Base-by-base conservation (phyloP, 2,797 vertebrate species). In the Anisognathus igniventris region DNA sequence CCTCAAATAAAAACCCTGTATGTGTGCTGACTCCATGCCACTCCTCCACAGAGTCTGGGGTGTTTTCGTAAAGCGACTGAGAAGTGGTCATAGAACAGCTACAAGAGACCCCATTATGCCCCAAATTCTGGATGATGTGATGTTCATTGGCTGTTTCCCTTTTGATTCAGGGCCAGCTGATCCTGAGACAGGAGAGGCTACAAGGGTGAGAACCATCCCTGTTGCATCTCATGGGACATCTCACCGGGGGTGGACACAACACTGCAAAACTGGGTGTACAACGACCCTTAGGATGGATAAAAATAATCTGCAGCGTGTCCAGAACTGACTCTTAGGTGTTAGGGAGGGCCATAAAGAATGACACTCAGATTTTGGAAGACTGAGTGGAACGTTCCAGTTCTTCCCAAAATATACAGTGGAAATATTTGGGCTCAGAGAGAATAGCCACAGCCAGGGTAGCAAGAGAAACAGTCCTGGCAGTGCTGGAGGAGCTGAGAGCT, bases 331-430 rank as follows among this genome's bases (percentile, higher is more conserved):
- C 35, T 61, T 33, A 86, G 78, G 85, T 62, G 76, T 91, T 56
- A 95, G 84, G 84, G 90, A 93, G 83, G 67, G 78, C 51, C 54
- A 17, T 51, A 47, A 90, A 39, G 66, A 93, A 48, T 7, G 73
- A 86, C 53, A 71, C 9, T 95, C 67, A 65, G 35, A 39, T 57
- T 68, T 79, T 96, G 94, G 95, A 96, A 91, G 53, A 27, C 33
- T 4, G 30, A 88, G 48, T 31, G 94, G 94, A 96, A 95, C 2
- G 22, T 96, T 95, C 67, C 83, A 80, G 53, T 39, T 74, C 84
- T 87, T 95, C 92, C 67, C 92, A 95, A 96, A 95, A 93, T 93
- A 95, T 3, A 93, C 83, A 89, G 92, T 93, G 95, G 95, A 96
- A 96, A 95, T n/a, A 82, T 35, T 22, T 84, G 62, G 71, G 90